A percentile compares a stretch with the other conserved stretches of the same genome.
These are phyloP conservation scores for Notarius lentiginosus DNA, from an alignment of 2,113 vertebrate genomes.

Conservation along the genomic window DNA sequence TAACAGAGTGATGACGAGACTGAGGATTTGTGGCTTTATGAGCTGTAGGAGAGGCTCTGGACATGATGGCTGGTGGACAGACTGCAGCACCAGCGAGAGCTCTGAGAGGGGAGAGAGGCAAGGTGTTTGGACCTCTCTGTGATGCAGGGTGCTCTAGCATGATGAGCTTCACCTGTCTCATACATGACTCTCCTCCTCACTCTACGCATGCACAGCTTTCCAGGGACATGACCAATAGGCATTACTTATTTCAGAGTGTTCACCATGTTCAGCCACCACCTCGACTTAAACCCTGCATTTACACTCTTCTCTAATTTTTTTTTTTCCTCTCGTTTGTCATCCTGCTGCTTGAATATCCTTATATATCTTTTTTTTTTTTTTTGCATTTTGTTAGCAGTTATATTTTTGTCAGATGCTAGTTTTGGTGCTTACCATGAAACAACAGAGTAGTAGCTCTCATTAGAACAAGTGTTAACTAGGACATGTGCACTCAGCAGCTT, in stretches of 20 bases:
- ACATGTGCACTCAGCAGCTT: conserved; percentile 3
- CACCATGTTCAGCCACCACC: background rate
- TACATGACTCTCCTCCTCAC: conserved; percentile 22
- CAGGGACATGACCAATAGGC: conserved; percentile 7
- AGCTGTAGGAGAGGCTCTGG: conserved; percentile 35
- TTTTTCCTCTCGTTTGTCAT: conserved; percentile 28
- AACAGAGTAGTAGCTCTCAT: conserved; percentile 21
- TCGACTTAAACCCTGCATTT: conserved; percentile 34
- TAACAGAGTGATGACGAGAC: conserved; percentile 31
- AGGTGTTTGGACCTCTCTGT: conserved; percentile 36
- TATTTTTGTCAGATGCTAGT: conserved; percentile 70
- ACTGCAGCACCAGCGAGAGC: conserved; percentile 12
- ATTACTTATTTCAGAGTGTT: conserved; percentile 25
- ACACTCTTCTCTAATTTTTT: conserved; percentile 30
- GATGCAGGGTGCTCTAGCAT: conserved; percentile 18
- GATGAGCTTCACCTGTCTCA: conserved; percentile 8
- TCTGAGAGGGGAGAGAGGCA: conserved; percentile 6
- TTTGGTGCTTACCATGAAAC: conserved; percentile 68
- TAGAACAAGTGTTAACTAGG: conserved; percentile 21
- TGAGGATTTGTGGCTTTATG: conserved; percentile 34
- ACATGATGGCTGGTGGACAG: conserved; percentile 24
- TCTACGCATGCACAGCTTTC: conserved; percentile 49
- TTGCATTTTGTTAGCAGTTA: conserved; percentile 63
- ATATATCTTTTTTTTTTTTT: conserved; percentile 35
- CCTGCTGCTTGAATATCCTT: conserved; percentile 52